phyloP scores from a whole-genome alignment of 2,797 vertebrate species.

The Leptatherina wallacei region DNA sequence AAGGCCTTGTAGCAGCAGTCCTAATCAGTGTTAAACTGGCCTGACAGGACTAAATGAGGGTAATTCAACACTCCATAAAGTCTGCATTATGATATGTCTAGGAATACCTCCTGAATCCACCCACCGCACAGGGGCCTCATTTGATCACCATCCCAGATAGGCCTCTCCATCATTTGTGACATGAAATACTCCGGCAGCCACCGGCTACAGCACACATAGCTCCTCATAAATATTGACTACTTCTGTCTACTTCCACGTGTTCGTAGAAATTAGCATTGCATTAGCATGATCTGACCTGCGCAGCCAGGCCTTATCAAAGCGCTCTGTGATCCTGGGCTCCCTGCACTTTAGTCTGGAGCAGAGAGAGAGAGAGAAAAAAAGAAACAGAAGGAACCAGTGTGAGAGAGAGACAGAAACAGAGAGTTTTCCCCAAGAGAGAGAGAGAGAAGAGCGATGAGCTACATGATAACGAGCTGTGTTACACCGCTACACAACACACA shows the following conservation, averaged over 20 bases:
- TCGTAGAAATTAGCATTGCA: constrained; percentile 79
- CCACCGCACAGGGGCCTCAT: constrained; percentile 28
- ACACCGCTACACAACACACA: constrained; percentile 71
- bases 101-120: constrained; percentile 42
- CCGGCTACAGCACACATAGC: constrained; percentile 58
- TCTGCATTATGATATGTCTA: constrained; percentile 46
- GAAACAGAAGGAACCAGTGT: constrained; percentile 36
- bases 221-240: constrained; percentile 78
- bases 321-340: constrained; percentile 69
- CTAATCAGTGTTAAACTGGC: constrained; percentile 61
- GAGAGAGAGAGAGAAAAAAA: constrained; percentile 16
- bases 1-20: constrained; percentile 3
- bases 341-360: constrained; percentile 67
- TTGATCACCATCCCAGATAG: constrained; percentile 65
- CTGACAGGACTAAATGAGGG: constrained; percentile 58
- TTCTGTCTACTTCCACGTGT: constrained; percentile 62
- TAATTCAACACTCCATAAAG: constrained; percentile 63
- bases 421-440: constrained; percentile 56
- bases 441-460: constrained; percentile 71
- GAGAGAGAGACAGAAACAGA: constrained; percentile 48
- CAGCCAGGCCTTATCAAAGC: constrained; percentile 75
- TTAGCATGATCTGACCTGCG: constrained; percentile 66
- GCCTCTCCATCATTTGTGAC: constrained; percentile 74
- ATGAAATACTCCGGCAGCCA: constrained; percentile 65
- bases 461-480: constrained; percentile 81